Conservation (phyloP, 2,113 vertebrate species). For the Jacana jacana region DNA sequence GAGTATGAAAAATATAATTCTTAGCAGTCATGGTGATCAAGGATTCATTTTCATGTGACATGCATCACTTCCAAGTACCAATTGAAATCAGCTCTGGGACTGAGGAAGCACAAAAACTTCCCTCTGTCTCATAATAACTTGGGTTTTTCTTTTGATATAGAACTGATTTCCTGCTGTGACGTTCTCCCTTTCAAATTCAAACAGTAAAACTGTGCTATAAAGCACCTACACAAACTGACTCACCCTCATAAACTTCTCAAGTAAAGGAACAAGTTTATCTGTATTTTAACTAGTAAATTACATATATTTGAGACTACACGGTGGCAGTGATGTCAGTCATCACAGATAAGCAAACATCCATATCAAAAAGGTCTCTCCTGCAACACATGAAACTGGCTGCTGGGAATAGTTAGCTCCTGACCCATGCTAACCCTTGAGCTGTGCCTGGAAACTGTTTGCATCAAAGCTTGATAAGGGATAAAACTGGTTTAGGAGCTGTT, state of each 20-base stretch:
- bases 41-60: neutral
- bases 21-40: neutral
- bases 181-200: neutral
- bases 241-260: neutral
- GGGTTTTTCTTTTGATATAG: neutral
- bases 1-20: neutral
- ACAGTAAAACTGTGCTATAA: neutral
- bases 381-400: neutral
- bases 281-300: neutral
- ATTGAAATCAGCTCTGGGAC: neutral
- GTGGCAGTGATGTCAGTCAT: neutral
- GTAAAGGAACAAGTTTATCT: neutral
- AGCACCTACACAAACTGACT: neutral
- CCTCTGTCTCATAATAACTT: neutral
- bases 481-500: neutral
- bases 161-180: neutral
- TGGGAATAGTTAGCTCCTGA: neutral
- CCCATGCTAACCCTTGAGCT: neutral
- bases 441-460: neutral
- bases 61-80: neutral
- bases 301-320: neutral
- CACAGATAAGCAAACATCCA: neutral
- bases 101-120: neutral
- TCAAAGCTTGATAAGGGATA: neutral
- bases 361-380: neutral